These are phyloP conservation scores for Podarcis cretensis DNA, from an alignment of 2,113 vertebrate genomes.

Conservation along the genomic window DNA sequence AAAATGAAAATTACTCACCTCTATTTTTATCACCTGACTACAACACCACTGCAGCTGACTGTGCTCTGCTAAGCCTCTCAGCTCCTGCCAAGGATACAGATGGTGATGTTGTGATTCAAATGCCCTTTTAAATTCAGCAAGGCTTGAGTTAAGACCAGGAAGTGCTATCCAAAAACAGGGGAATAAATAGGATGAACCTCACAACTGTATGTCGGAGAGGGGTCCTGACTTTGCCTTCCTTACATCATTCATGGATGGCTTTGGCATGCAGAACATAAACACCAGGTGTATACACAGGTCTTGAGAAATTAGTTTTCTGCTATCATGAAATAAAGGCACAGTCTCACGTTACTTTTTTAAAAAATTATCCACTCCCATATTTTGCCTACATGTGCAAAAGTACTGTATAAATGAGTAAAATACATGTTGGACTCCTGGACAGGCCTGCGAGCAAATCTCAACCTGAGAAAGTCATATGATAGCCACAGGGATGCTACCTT, in stretches of 20 bases:
- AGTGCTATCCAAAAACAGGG: neutral
- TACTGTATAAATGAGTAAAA: neutral
- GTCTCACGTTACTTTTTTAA: fast-evolving
- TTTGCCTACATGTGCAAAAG: neutral
- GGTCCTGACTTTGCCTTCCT: neutral
- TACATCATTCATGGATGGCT: neutral
- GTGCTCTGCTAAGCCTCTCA: neutral
- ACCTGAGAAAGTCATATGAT: neutral
- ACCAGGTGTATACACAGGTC: neutral
- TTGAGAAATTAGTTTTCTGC: fast-evolving
- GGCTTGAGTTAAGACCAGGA: neutral
- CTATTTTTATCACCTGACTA: neutral
- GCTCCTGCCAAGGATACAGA: fast-evolving
- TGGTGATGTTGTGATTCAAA: neutral
- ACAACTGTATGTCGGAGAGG: neutral
- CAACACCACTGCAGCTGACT: neutral
- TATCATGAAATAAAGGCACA: neutral
- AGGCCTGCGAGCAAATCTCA: neutral
- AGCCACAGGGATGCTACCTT: neutral
- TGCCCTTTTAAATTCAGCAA: neutral
- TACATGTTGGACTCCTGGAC: neutral
- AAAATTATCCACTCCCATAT: neutral
- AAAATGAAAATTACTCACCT: neutral
- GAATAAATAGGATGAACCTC: neutral
- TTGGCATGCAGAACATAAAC: neutral